phyloP scores from a whole-genome alignment of 2,797 vertebrate genomes.

The Microctenopoma lineatum region DNA sequence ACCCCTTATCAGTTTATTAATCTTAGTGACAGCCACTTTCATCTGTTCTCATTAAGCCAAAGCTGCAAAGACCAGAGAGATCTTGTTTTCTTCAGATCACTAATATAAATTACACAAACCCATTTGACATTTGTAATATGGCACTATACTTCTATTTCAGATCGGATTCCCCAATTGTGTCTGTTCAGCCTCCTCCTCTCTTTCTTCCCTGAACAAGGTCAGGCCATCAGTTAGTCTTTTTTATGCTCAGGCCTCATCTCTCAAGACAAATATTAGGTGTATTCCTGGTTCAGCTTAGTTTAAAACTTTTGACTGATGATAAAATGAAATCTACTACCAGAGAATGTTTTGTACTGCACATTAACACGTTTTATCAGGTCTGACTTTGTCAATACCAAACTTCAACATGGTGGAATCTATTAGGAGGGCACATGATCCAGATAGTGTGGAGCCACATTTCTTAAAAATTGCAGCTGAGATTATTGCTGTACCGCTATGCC shows the following conservation, averaged over 20 bases:
- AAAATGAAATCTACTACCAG: slow-evolving; percentile 1
- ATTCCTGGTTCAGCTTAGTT: not conserved
- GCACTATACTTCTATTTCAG: slow-evolving; percentile 1
- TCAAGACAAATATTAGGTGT: slow-evolving; percentile 9
- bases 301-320: slow-evolving; percentile 2
- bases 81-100: not conserved
- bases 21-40: slow-evolving; percentile 21
- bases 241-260: not conserved
- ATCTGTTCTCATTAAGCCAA: slow-evolving; percentile 38
- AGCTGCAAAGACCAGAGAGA: not conserved
- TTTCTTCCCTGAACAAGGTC: not conserved
- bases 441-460: no score
- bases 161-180: not conserved
- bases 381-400: slow-evolving; percentile 9
- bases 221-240: slow-evolving; percentile 11
- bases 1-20: slow-evolving; percentile 18
- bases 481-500: no score
- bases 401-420: slow-evolving; percentile 1
- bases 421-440: not conserved
- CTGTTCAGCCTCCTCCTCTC: not conserved
- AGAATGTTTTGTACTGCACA: not conserved
- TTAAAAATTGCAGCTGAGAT: no score
- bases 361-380: slow-evolving; percentile 19
- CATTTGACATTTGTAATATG: slow-evolving; percentile 23
- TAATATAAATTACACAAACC: slow-evolving; percentile 17